Evolutionary conservation across 2,888 invertebrate species (phyloP).

Genomic region (Apantesis nais): DNA sequence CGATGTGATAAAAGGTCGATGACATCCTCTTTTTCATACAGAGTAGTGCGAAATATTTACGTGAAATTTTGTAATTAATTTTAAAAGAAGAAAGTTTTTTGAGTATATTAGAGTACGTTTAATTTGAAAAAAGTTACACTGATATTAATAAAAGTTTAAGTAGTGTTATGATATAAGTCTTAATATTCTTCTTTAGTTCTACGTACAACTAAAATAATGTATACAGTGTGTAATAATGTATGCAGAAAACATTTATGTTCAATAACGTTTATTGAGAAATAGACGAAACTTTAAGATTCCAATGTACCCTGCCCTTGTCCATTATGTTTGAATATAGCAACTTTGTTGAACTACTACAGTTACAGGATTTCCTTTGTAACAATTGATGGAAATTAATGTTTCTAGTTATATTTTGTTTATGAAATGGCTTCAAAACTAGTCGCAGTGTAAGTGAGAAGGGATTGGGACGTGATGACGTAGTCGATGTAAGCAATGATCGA

Average conservation of each 20-base stretch:
- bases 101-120: no score
- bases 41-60: background rate
- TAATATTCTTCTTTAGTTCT: background rate
- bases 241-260: background rate
- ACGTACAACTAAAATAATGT: background rate
- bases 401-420: constrained; percentile 11
- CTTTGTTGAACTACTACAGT: constrained; percentile 9
- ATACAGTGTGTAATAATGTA: background rate
- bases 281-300: background rate
- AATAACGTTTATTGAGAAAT: background rate
- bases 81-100: no score
- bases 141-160: no score
- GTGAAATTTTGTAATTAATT: no score
- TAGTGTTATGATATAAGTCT: no score
- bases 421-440: constrained; percentile 11
- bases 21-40: no score
- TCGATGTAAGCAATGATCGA: constrained; percentile 2
- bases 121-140: no score
- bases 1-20: background rate
- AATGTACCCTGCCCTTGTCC: background rate
- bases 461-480: background rate
- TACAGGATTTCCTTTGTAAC: constrained; percentile 17
- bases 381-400: constrained; percentile 11
- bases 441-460: constrained; percentile 6
- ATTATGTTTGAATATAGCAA: constrained; percentile 9